Percentiles rank a stretch among this genome's conserved stretches.
phyloP scores from a whole-genome alignment of 1,140 invertebrate species.

The Drosophila lini region DNA sequence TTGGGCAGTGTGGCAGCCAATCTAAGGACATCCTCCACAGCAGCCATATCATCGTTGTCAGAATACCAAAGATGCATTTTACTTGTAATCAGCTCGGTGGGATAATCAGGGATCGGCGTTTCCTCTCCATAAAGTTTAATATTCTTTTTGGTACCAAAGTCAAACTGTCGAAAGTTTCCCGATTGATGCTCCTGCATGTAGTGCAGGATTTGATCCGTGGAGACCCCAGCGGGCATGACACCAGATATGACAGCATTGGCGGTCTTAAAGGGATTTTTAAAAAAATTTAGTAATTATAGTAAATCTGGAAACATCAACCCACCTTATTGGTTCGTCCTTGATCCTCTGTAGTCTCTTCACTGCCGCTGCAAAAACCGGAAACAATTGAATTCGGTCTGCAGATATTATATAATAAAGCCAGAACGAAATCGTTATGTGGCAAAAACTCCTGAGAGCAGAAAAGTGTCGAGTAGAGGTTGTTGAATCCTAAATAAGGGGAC shows the following conservation, averaged over 20 bases:
- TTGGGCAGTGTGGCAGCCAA: slow-evolving; percentile 36
- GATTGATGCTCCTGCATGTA: slow-evolving; percentile 86
- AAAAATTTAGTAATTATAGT: no score
- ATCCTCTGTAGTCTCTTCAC: background rate
- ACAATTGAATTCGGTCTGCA: slow-evolving; percentile 83
- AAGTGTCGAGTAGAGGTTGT: slow-evolving; percentile 75
- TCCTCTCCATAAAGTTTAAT: slow-evolving; percentile 80
- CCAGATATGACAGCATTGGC: slow-evolving; percentile 85
- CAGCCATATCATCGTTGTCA: slow-evolving; percentile 86
- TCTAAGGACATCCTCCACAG: slow-evolving; percentile 21
- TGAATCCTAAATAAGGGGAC: slow-evolving; percentile 33
- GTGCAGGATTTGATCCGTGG: slow-evolving; percentile 89
- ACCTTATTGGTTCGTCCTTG: slow-evolving; percentile 30
- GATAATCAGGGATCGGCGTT: slow-evolving; percentile 85
- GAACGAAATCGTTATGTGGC: slow-evolving; percentile 56
- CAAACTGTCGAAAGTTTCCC: slow-evolving; percentile 80
- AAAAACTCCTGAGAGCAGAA: slow-evolving; percentile 43
- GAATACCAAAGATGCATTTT: slow-evolving; percentile 88
- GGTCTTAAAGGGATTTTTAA: slow-evolving; percentile 84
- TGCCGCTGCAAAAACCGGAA: slow-evolving; percentile 47
- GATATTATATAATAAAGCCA: slow-evolving; percentile 76
- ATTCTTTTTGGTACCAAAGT: slow-evolving; percentile 82
- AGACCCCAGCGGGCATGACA: slow-evolving; percentile 90
- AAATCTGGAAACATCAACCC: no score
- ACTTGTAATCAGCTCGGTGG: slow-evolving; percentile 72